A percentile compares a stretch with the other conserved stretches of the same genome.
These are phyloP conservation scores for Marasmarcha lunaedactyla DNA, from an alignment of 2,888 invertebrate species.

Conservation along the genomic window DNA sequence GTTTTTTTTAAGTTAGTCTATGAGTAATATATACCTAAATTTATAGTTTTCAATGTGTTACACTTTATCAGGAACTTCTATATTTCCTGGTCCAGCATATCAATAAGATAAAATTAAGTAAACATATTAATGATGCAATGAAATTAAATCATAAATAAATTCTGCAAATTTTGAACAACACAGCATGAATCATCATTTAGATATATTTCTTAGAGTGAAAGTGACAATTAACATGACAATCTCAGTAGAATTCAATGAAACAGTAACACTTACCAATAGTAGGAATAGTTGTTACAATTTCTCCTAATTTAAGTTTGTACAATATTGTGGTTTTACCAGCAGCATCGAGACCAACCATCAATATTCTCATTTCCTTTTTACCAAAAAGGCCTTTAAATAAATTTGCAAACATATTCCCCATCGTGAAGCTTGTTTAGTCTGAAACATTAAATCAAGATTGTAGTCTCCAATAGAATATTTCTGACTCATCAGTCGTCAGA, in stretches of 20 bases:
- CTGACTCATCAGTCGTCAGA: constrained; percentile 60
- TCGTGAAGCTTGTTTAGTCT: constrained; percentile 75
- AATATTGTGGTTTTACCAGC: constrained; percentile 99
- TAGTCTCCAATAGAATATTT: constrained; percentile 21
- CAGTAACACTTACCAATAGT: constrained; percentile 89
- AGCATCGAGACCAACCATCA: constrained; percentile 99
- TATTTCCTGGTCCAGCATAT: too few species aligned
- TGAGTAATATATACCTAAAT: neutral
- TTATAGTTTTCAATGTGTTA: neutral
- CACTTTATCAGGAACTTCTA: too few species aligned
- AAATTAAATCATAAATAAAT: too few species aligned
- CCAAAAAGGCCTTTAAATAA: constrained; percentile 99
- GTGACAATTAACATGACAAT: neutral
- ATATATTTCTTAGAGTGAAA: too few species aligned
- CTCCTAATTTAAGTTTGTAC: constrained; percentile 99
- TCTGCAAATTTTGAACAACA: too few species aligned
- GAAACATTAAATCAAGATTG: constrained; percentile 31
- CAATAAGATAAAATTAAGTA: too few species aligned
- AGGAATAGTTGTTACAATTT: constrained; percentile 99
- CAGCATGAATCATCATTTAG: too few species aligned
- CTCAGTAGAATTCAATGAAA: neutral
- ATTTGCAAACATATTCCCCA: constrained; percentile 98
- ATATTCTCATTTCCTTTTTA: constrained; percentile 99
- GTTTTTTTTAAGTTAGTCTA: constrained; percentile 10
- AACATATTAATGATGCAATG: too few species aligned